A percentile compares a stretch with the other conserved stretches of the same genome.
Evolutionary conservation across 1,140 invertebrate genomes (phyloP).

Genomic region (Brachionus calyciflorus): DNA sequence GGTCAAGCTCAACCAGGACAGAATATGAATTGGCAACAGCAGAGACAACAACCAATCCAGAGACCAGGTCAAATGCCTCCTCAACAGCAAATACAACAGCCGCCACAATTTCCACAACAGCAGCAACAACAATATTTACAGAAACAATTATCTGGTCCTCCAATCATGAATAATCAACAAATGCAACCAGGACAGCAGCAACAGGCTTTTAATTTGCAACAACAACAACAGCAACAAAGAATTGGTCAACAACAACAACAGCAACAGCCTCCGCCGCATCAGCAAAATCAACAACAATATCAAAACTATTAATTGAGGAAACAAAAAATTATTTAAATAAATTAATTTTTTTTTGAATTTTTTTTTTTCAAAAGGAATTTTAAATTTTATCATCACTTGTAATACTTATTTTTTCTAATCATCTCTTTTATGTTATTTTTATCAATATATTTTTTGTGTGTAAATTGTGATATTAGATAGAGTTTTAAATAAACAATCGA

Average conservation of each 20-base stretch:
- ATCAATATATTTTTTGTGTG: no score
- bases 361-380: no score
- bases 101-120: background rate
- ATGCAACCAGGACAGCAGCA: background rate
- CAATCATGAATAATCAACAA: background rate
- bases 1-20: slow-evolving; percentile 5
- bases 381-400: no score
- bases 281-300: background rate
- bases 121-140: slow-evolving; percentile 22
- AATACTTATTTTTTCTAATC: no score
- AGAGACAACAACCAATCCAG: slow-evolving; percentile 2
- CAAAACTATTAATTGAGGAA: slow-evolving; percentile 5
- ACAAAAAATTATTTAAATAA: background rate
- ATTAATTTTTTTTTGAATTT: background rate
- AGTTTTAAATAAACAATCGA: no score
- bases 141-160: background rate
- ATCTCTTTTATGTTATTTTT: no score
- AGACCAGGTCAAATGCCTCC: background rate
- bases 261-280: background rate
- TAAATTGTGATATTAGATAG: no score
- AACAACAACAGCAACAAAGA: slow-evolving; percentile 29
- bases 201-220: background rate
- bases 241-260: background rate
- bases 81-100: background rate
- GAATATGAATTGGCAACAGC: slow-evolving; percentile 20